These are phyloP conservation scores for Gadopsis bispinosus DNA, from an alignment of 2,797 vertebrate genomes.

Conservation along the genomic window DNA sequence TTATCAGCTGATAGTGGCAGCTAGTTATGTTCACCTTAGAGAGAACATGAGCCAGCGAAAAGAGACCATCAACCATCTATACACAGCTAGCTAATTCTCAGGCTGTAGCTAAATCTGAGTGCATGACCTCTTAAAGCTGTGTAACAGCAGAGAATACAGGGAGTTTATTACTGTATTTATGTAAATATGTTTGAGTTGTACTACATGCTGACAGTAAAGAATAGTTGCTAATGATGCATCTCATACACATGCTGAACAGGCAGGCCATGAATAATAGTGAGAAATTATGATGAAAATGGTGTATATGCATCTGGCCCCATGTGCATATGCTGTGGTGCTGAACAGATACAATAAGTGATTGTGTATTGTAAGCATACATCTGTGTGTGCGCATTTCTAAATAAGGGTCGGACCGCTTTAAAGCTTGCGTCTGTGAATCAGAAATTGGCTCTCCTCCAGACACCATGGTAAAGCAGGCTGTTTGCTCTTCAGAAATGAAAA, in stretches of 20 bases:
- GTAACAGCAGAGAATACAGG: background rate
- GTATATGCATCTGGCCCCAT: background rate
- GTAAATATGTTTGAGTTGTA: background rate
- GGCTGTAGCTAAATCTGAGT: background rate
- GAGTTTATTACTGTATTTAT: constrained; percentile 7
- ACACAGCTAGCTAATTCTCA: constrained; percentile 21
- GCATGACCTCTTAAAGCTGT: too few relatives aligned
- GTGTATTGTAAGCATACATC: constrained; percentile 9
- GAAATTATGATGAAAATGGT: constrained; percentile 27
- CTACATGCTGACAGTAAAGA: background rate
- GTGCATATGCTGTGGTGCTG: constrained; percentile 24
- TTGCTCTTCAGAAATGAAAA: constrained; percentile 64
- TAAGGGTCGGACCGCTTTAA: constrained; percentile 36
- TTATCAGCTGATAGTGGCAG: background rate
- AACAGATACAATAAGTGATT: constrained; percentile 18
- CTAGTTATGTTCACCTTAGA: background rate
- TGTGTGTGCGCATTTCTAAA: constrained; percentile 16
- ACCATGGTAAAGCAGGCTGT: constrained; percentile 53
- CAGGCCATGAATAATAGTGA: background rate
- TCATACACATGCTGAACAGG: background rate
- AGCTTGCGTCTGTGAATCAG: constrained; percentile 49
- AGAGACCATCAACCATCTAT: background rate
- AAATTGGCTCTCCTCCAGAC: constrained; percentile 40
- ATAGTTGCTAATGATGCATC: constrained; percentile 21
- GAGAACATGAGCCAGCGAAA: constrained; percentile 6